Conservation (phyloP, 2,113 vertebrate species). For the Catagonus wagneri region DNA sequence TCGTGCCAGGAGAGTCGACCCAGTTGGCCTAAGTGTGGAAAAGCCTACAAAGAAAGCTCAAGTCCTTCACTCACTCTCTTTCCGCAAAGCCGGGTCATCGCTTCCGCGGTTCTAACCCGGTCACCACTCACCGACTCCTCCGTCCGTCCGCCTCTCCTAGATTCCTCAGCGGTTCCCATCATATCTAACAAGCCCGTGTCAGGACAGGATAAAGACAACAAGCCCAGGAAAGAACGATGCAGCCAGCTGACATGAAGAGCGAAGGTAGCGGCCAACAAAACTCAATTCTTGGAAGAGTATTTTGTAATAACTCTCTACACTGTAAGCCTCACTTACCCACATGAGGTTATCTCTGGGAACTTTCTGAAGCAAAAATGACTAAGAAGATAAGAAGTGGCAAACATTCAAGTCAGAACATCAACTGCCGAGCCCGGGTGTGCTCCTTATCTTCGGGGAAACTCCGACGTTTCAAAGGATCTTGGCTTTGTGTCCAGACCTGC, state of each 20-base stretch:
- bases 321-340: background rate
- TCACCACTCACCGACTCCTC: background rate
- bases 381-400: constrained; percentile 53
- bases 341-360: constrained; percentile 47
- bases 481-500: background rate
- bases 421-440: background rate
- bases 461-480: background rate
- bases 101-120: constrained; percentile 27
- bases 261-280: background rate
- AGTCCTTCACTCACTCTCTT: constrained; percentile 31
- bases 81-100: background rate
- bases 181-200: background rate
- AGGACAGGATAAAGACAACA: background rate
- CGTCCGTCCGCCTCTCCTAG: background rate
- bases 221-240: constrained; percentile 7
- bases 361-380: constrained; percentile 52
- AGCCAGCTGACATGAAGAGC: background rate
- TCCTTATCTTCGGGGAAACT: constrained; percentile 52
- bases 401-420: constrained; percentile 25
- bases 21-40: constrained; percentile 57
- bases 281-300: constrained; percentile 51
- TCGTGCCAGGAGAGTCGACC: constrained; percentile 32
- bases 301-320: constrained; percentile 50
- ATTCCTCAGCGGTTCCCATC: constrained; percentile 17
- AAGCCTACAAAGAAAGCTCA: background rate